phyloP scores from a whole-genome alignment of 1,140 invertebrate species.

The Drosophila triauraria region DNA sequence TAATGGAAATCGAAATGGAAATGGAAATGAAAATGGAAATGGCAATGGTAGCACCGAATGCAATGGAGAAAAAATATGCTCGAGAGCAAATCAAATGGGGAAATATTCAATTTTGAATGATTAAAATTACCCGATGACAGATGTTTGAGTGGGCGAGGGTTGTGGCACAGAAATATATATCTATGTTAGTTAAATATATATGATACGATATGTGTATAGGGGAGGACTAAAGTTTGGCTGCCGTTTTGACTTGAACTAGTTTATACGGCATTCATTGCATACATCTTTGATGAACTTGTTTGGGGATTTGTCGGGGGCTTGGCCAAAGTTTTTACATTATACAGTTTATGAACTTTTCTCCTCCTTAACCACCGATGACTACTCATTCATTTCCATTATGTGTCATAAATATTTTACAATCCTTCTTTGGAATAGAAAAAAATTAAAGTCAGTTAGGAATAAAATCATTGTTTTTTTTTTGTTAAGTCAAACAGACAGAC shows the following conservation, averaged over 20 bases:
- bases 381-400: slow-evolving; percentile 46
- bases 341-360: slow-evolving; percentile 34
- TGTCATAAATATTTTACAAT: slow-evolving; percentile 44
- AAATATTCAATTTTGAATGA: slow-evolving; percentile 43
- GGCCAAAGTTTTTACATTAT: slow-evolving; percentile 50
- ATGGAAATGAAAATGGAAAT: slow-evolving; percentile 3
- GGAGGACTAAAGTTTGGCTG: slow-evolving; percentile 3
- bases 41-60: background rate
- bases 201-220: background rate
- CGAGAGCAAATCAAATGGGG: slow-evolving; percentile 7
- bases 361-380: slow-evolving; percentile 17
- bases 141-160: background rate
- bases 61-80: slow-evolving; percentile 16
- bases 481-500: background rate
- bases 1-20: slow-evolving; percentile 9
- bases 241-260: slow-evolving; percentile 18
- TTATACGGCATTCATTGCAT: slow-evolving; percentile 27
- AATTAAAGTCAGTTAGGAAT: background rate
- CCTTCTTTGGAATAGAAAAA: background rate
- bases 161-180: background rate
- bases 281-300: slow-evolving; percentile 46
- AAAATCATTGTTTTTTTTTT: background rate
- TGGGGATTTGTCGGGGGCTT: slow-evolving; percentile 2
- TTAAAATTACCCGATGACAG: slow-evolving; percentile 33
- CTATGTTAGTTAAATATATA: background rate